A percentile compares a stretch with the other conserved stretches of the same genome.
phyloP scores from a whole-genome alignment of 1,140 invertebrate genomes.

The Anastrepha obliqua region DNA sequence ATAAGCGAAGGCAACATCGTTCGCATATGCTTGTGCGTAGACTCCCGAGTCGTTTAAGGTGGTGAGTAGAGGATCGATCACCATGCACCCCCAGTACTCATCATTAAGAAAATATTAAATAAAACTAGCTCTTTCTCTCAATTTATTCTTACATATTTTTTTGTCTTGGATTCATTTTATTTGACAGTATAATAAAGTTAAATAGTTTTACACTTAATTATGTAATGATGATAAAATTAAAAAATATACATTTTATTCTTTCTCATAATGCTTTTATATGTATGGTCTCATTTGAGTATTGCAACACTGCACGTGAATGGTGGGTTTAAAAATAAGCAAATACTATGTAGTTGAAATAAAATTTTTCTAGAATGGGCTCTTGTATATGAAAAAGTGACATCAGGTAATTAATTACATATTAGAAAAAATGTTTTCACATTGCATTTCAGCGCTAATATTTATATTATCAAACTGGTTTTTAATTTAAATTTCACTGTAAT shows the following conservation, averaged over 20 bases:
- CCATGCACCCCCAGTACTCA: no score
- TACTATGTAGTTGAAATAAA: no score
- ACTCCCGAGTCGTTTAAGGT: no score
- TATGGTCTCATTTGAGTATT: neutral
- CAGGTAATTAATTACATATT: no score
- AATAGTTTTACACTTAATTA: conserved; percentile 55
- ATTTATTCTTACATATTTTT: neutral
- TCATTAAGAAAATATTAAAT: neutral
- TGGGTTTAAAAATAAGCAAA: neutral
- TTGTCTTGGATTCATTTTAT: conserved; percentile 37
- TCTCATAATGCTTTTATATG: conserved; percentile 14
- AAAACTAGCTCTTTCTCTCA: neutral
- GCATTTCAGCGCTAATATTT: neutral
- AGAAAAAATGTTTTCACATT: neutral
- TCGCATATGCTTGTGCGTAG: no score
- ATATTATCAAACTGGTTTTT: neutral
- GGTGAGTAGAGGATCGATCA: no score
- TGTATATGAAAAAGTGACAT: no score
- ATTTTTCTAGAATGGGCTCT: no score
- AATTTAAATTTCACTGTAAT: no score
- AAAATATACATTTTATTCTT: conserved; percentile 34
- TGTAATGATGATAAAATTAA: conserved; percentile 46
- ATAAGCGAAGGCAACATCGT: no score
- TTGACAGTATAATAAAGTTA: conserved; percentile 55
- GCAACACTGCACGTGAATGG: conserved; percentile 9